Conservation (phyloP, 2,113 vertebrate genomes). For the Microtus montanus region DNA sequence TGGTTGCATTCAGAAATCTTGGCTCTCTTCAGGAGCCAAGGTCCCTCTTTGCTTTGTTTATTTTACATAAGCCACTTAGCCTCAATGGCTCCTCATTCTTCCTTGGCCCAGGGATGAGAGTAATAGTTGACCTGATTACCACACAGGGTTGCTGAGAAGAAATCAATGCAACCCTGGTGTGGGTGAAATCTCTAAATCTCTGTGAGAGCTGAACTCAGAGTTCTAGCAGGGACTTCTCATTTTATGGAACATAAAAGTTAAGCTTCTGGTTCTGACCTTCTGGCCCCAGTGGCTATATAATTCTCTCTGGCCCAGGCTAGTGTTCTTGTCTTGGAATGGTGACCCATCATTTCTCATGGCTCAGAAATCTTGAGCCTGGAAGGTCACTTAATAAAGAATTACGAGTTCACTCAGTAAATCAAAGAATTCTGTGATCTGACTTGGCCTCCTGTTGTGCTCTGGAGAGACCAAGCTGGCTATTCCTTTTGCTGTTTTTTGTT, state of each 20-base stretch:
- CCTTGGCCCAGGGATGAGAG: background rate
- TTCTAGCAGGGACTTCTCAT: background rate
- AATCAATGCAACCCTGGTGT: background rate
- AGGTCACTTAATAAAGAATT: conserved; percentile 35
- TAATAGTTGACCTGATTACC: background rate
- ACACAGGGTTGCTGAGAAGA: background rate
- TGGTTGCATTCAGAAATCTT: background rate
- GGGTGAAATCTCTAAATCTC: conserved; percentile 15
- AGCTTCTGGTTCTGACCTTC: conserved; percentile 33
- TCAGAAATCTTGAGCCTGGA: conserved; percentile 23
- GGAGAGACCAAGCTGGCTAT: background rate
- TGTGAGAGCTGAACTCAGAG: background rate
- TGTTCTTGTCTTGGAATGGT: background rate
- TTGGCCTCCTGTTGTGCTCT: background rate
- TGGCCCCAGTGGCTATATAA: background rate
- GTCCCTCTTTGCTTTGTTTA: background rate
- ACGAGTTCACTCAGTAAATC: conserved; percentile 44
- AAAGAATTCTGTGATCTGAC: conserved; percentile 30
- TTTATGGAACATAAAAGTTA: conserved; percentile 53
- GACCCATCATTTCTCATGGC: conserved; percentile 12
- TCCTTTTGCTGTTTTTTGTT: background rate
- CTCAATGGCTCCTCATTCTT: conserved; percentile 4
- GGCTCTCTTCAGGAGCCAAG: background rate
- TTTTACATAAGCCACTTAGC: background rate
- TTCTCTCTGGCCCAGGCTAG: background rate